Conservation (phyloP, 2,797 vertebrate genomes). For the Periparus ater region DNA sequence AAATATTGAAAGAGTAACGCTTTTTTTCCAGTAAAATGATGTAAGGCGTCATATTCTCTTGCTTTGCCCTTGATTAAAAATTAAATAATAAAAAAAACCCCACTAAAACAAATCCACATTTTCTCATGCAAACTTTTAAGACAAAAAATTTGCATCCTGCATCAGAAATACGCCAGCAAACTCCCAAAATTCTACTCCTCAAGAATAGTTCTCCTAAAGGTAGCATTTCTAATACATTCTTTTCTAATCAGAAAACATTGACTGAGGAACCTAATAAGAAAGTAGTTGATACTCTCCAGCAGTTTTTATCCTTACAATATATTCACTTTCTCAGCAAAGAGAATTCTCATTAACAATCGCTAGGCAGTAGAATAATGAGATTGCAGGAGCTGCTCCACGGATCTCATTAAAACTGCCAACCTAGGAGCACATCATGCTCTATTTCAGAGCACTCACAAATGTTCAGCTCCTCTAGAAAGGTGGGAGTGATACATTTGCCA, state of each 20-base stretch:
- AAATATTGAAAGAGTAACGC: neutral
- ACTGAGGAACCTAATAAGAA: neutral
- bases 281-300: neutral
- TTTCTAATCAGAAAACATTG: neutral
- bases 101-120: neutral
- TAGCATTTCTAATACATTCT: neutral
- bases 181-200: neutral
- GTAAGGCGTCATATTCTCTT: neutral
- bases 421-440: neutral
- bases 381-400: neutral
- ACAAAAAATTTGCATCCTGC: neutral
- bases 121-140: neutral
- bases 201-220: neutral
- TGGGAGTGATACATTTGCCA: neutral
- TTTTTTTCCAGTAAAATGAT: neutral
- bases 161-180: neutral
- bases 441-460: neutral
- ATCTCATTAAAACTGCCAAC: conserved; percentile 4
- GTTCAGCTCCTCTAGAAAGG: neutral
- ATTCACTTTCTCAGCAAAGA: neutral
- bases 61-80: neutral
- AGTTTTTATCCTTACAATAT: neutral
- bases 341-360: neutral
- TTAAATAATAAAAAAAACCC: neutral
- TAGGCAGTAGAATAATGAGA: neutral